Evolutionary conservation across 1,140 invertebrate species (phyloP).

Genomic region (Neomicropteryx cornuta): DNA sequence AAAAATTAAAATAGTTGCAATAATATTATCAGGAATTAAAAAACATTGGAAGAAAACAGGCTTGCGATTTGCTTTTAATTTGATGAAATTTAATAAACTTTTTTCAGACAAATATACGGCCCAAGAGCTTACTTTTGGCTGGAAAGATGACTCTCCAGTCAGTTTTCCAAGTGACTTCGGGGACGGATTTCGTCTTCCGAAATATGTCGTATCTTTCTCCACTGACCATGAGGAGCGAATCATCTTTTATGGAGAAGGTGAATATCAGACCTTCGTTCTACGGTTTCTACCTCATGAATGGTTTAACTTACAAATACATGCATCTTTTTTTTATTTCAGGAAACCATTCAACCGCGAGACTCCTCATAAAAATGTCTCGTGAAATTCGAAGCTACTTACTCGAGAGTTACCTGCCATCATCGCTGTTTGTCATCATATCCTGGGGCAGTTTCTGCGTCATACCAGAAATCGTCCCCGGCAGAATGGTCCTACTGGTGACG

Average conservation of each 20-base stretch:
- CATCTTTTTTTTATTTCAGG: conserved; percentile 22
- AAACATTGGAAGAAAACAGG: background rate
- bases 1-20: background rate
- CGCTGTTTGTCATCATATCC: conserved; percentile 51
- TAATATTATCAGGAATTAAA: background rate
- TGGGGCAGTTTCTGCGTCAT: conserved; percentile 56
- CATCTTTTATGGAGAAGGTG: conserved; percentile 49
- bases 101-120: conserved; percentile 45
- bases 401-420: conserved; percentile 51
- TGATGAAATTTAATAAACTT: conserved; percentile 7
- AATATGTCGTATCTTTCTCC: conserved; percentile 47
- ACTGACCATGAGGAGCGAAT: conserved; percentile 43
- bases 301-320: background rate
- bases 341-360: conserved; percentile 43
- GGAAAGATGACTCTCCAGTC: conserved; percentile 39
- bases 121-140: conserved; percentile 43
- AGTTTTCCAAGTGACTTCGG: conserved; percentile 39
- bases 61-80: conserved; percentile 5
- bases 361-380: conserved; percentile 44
- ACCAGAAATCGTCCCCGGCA: conserved; percentile 47
- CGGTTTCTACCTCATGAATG: background rate
- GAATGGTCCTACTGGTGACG: conserved; percentile 47
- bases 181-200: conserved; percentile 41
- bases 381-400: conserved; percentile 47
- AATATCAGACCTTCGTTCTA: conserved; percentile 22